These are phyloP conservation scores for Sminthurinus aureus DNA, from an alignment of 2,888 invertebrate genomes.

Conservation along the genomic window DNA sequence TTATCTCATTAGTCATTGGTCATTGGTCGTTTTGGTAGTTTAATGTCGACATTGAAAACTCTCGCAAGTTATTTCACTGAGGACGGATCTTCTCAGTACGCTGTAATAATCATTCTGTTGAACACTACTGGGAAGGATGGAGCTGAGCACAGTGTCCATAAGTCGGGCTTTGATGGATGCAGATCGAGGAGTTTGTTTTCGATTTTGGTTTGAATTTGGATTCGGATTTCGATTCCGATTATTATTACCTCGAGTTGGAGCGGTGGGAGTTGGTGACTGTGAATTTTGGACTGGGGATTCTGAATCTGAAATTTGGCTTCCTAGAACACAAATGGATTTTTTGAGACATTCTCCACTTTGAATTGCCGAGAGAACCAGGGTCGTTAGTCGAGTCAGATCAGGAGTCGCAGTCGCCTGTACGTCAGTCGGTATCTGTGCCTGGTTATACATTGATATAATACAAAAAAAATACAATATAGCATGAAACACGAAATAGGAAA, in stretches of 20 bases:
- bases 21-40: neutral
- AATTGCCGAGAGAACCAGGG: constrained; percentile 55
- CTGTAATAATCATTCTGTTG: constrained; percentile 54
- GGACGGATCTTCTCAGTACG: constrained; percentile 28
- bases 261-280: too few relatives aligned
- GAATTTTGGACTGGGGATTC: neutral
- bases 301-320: constrained; percentile 49
- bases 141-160: constrained; percentile 50
- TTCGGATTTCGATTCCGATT: too few relatives aligned
- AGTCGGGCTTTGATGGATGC: constrained; percentile 30
- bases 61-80: constrained; percentile 17
- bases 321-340: constrained; percentile 54
- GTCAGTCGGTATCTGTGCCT: neutral
- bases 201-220: too few relatives aligned
- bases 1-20: neutral
- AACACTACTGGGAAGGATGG: constrained; percentile 50
- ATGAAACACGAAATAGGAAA: neutral
- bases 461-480: neutral
- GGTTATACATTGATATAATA: neutral
- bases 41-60: neutral
- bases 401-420: constrained; percentile 48
- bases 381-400: constrained; percentile 53
- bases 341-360: constrained; percentile 58
- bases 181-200: too few relatives aligned
- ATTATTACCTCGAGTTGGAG: too few relatives aligned